These are phyloP conservation scores for Drosophila maculinotata DNA, from an alignment of 2,888 invertebrate genomes.

Conservation along the genomic window DNA sequence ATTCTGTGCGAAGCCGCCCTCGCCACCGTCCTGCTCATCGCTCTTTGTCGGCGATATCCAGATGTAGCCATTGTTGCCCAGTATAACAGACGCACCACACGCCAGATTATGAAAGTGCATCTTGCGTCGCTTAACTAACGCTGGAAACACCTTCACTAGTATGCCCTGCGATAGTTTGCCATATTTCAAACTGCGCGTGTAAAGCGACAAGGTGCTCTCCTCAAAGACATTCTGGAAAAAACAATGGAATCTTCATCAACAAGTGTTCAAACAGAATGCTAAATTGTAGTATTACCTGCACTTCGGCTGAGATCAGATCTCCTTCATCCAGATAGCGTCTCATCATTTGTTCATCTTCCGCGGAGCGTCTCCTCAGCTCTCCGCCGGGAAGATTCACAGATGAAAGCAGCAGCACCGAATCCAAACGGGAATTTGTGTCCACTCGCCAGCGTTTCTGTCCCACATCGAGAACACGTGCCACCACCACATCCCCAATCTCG, in stretches of 20 bases:
- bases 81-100: constrained; percentile 95
- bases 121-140: constrained; percentile 95
- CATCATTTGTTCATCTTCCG: constrained; percentile 99
- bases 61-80: constrained; percentile 98
- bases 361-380: constrained; percentile 95
- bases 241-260: no score
- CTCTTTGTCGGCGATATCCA: constrained; percentile 93
- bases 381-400: constrained; percentile 99
- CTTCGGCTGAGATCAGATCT: constrained; percentile 98
- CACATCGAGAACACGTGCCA: constrained; percentile 97
- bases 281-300: no score
- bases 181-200: constrained; percentile 98
- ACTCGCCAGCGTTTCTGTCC: constrained; percentile 98
- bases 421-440: constrained; percentile 95
- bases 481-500: constrained; percentile 98
- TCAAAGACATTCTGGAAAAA: constrained; percentile 89
- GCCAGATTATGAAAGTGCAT: constrained; percentile 97
- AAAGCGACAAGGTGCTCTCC: constrained; percentile 96
- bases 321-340: constrained; percentile 96
- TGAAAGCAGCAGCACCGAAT: constrained; percentile 94
- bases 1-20: constrained; percentile 92
- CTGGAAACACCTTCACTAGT: constrained; percentile 95
- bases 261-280: no score
- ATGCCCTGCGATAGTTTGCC: constrained; percentile 97
- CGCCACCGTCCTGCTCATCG: constrained; percentile 87